Conservation (phyloP, 2,113 vertebrate genomes). For the Triplophysa siluroides region DNA sequence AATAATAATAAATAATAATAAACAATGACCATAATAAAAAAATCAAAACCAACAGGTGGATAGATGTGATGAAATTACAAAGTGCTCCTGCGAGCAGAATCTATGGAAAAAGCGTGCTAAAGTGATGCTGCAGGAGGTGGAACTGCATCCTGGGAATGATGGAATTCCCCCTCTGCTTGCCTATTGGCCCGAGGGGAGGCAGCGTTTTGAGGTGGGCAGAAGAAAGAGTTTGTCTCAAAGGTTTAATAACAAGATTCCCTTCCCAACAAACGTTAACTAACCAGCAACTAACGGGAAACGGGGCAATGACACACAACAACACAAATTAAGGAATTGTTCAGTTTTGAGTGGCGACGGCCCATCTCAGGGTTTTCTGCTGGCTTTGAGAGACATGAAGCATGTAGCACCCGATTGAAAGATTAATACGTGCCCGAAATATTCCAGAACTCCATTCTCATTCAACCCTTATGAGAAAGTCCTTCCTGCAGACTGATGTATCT, state of each 20-base stretch:
- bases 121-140: slow-evolving; percentile 83
- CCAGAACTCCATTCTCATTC: slow-evolving; percentile 45
- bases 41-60: slow-evolving; percentile 79
- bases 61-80: slow-evolving; percentile 76
- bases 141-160: slow-evolving; percentile 85
- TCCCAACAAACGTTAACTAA: slow-evolving; percentile 70
- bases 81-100: slow-evolving; percentile 84
- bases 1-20: slow-evolving; percentile 75
- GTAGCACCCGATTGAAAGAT: slow-evolving; percentile 54
- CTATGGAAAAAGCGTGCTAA: slow-evolving; percentile 84
- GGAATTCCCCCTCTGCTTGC: slow-evolving; percentile 75
- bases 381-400: slow-evolving; percentile 50
- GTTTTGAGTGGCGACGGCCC: slow-evolving; percentile 76
- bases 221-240: slow-evolving; percentile 60
- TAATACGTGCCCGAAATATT: slow-evolving; percentile 57
- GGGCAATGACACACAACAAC: slow-evolving; percentile 19
- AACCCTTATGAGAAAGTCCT: slow-evolving; percentile 65
- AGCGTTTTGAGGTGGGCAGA: slow-evolving; percentile 46
- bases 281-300: slow-evolving; percentile 73
- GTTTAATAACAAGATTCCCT: slow-evolving; percentile 72
- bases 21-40: slow-evolving; percentile 76
- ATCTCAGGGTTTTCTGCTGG: slow-evolving; percentile 72
- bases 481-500: slow-evolving; percentile 72
- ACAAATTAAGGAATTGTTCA: slow-evolving; percentile 46
- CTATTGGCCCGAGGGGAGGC: slow-evolving; percentile 66